These are phyloP conservation scores for Pampus argenteus DNA, from an alignment of 2,797 vertebrate species.

Conservation along the genomic window DNA sequence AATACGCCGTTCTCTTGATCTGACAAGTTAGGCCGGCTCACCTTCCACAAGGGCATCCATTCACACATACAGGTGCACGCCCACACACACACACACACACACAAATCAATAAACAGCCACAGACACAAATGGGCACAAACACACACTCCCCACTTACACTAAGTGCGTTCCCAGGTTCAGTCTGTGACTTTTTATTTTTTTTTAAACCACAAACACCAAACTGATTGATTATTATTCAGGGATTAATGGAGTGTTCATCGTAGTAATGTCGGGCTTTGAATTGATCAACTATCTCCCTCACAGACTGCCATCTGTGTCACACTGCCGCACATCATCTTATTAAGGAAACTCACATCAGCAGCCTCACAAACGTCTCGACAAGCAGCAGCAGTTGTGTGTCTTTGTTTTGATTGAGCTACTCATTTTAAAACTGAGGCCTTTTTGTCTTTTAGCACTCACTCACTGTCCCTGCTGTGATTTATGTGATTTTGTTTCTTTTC, in stretches of 20 bases:
- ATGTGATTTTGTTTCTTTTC: not conserved
- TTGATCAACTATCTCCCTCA: conserved; percentile 61
- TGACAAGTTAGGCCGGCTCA: conserved; percentile 79
- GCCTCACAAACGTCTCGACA: conserved; percentile 10
- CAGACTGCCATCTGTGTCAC: conserved; percentile 26
- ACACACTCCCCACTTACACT: conserved; percentile 56
- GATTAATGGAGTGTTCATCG: conserved; percentile 77
- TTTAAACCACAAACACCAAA: conserved; percentile 60
- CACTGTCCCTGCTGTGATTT: not conserved
- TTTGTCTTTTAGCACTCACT: conserved; percentile 1
- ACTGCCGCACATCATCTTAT: conserved; percentile 4
- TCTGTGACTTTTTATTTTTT: conserved; percentile 32
- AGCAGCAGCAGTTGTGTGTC: not conserved
- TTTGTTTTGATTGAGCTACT: not conserved
- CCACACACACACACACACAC: conserved; percentile 17
- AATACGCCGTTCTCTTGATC: conserved; percentile 76
- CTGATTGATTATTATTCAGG: conserved; percentile 76
- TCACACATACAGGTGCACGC: conserved; percentile 30
- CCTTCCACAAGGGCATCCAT: conserved; percentile 76
- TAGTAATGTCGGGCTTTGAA: conserved; percentile 54
- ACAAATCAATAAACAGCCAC: conserved; percentile 10
- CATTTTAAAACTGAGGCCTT: not conserved
- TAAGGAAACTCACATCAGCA: conserved; percentile 3
- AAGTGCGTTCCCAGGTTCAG: conserved; percentile 82
- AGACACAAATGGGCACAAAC: not conserved